Conservation (phyloP, 2,113 vertebrate genomes). For the Benitochromis conjunctus region DNA sequence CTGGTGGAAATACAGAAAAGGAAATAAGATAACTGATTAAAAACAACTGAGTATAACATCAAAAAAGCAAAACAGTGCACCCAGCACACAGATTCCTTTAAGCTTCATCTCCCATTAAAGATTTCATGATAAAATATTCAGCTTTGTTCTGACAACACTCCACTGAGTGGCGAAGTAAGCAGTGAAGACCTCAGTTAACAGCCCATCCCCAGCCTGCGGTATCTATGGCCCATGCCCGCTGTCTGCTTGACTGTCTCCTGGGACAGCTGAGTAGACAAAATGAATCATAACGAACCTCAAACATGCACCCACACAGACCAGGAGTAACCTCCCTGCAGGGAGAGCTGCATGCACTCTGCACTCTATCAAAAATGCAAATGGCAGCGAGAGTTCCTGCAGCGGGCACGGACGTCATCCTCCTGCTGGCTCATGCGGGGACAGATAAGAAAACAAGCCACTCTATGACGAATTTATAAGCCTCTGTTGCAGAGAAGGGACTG, state of each 20-base stretch:
- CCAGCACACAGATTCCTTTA: neutral
- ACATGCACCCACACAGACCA: neutral
- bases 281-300: slow-evolving; percentile 12
- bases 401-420: slow-evolving; percentile 2
- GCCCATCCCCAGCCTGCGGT: neutral
- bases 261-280: slow-evolving; percentile 26
- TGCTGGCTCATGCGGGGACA: neutral
- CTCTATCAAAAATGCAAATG: slow-evolving; percentile 48
- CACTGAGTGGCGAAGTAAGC: neutral
- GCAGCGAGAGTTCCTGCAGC: slow-evolving; percentile 8
- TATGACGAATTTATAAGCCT: slow-evolving; percentile 30
- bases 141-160: neutral
- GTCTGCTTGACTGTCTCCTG: slow-evolving; percentile 24
- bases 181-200: neutral
- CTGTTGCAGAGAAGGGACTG: neutral
- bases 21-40: neutral
- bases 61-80: neutral
- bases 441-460: slow-evolving; percentile 24
- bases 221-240: neutral
- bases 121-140: slow-evolving; percentile 18
- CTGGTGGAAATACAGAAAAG: slow-evolving; percentile 57
- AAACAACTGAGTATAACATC: neutral
- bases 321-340: slow-evolving; percentile 18
- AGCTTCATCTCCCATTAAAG: slow-evolving; percentile 9
- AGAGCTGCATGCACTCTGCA: neutral